Base-by-base conservation (phyloP, 2,888 invertebrate genomes). In the Polydrusus pterygomalis region DNA sequence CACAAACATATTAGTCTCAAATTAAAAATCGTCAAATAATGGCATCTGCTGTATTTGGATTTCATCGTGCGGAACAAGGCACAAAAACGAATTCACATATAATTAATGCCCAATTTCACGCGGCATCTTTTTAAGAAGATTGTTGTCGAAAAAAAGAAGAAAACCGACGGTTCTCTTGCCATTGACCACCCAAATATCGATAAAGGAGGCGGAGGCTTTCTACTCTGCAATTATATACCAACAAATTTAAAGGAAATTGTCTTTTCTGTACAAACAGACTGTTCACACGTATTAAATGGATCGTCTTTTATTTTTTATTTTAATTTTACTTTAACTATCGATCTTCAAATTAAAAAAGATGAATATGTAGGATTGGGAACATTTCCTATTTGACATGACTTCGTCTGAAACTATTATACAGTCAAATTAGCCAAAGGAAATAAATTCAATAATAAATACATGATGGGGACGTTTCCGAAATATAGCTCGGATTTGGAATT, bases 51-150 rank as follows among this genome's bases (percentile, higher is more conserved):
- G 43, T 60, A 69, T 69, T 69, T 58, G 69, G 47, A 60, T 45
- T 65, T 72, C 38, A 72, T 72, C 72, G 43, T 71, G 71, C 69
- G 63, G 71, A 71, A 63, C 63, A 64, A 51, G 54, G 34, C 38
- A 68, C 62, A 49, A 71, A 70, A 70, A 65, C 71, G 70, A 68
- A 67, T 62, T 70, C 64, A 67, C 78, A 78, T 73, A 80, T 81
- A 81, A 82, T 82, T 81, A 82, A 82, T 80, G 81, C 78, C 79
- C 79, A 81, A 82, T 81, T 82, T 81, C 81, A 81, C 79, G 80
- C 80, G 80, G 80, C 79, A 76, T 75, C 78, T 77, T 71, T 74
- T 78, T 73, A 78, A 76, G 68, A 76, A 74, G 78, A 70, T 49
- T 56, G 56, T 49, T 20, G 60, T 68, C 15, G 38, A 68, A 73